Percentiles rank a stretch among this genome's conserved stretches.
These are phyloP conservation scores for Chelonus formosanus DNA, from an alignment of 2,888 invertebrate species.

Conservation along the genomic window DNA sequence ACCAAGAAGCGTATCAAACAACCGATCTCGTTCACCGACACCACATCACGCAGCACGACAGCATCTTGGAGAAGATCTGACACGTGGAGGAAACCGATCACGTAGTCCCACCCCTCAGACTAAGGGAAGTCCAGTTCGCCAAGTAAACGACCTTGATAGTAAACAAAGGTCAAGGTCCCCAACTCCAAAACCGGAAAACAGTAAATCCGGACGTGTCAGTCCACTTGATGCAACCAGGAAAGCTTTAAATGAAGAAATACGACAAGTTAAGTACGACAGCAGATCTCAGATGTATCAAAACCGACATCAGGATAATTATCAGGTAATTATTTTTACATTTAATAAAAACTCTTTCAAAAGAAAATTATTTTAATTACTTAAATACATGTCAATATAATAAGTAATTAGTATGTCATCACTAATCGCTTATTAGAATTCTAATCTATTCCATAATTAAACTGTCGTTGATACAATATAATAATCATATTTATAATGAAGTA, in stretches of 20 bases:
- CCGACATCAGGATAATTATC: conserved; percentile 50
- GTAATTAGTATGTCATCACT: no score
- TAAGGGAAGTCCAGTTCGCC: conserved; percentile 61
- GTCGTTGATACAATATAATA: no score
- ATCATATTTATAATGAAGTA: no score
- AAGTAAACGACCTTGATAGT: conserved; percentile 48
- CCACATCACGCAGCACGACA: conserved; percentile 55
- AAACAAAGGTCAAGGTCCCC: conserved; percentile 59
- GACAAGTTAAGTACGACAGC: conserved; percentile 47
- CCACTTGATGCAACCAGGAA: conserved; percentile 43
- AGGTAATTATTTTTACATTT: conserved; percentile 40
- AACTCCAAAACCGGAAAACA: conserved; percentile 55
- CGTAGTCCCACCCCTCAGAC: conserved; percentile 68
- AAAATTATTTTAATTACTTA: no score
- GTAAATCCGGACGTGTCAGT: conserved; percentile 34
- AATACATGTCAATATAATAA: no score
- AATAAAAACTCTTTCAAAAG: not conserved
- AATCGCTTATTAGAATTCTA: no score
- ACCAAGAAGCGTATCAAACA: conserved; percentile 63
- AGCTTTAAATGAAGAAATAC: conserved; percentile 47
- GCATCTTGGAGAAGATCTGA: conserved; percentile 46
- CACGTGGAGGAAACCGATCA: conserved; percentile 61
- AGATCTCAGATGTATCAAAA: conserved; percentile 49
- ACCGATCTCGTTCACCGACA: conserved; percentile 67
- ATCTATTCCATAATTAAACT: no score